Evolutionary conservation across 37 sponge, comb jelly and placozoan species (phyloP), one percentile per base, ranked within the genome.

Genomic region (Ephydatia muelleri): DNA sequence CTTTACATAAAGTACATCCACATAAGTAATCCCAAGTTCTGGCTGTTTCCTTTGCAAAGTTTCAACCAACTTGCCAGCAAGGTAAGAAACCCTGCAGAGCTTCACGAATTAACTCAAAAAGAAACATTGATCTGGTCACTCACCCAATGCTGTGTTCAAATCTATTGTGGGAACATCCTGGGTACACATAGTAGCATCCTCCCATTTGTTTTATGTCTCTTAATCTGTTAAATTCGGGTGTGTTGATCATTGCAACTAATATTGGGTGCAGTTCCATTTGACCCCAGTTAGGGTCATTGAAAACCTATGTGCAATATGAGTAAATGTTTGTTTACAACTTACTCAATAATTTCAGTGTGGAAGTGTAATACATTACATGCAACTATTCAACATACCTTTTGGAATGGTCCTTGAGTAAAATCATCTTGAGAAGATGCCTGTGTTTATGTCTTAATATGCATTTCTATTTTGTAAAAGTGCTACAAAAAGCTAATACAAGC

Each of bases 101-200:
- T 8, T 3, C 27, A 69, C 70, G 12, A 12, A 4, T 13, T 8
- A 30, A 4, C 3, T 6, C 3, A 12, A 3, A 30, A 11, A 13
- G 3, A 9, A 13, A 27, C 12, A 69, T n/a, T 69, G 30, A 69
- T 13, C 5, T 9, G 12, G 43, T 5, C 0, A 43, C 47, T 76
- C 76, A 88, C 89, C 93, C 95, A 26, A 94, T 67, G 47, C 82
- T 76, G 75, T 94, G 95, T 64, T 94, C 95, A 76, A 91, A 94
- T 75, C 95, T 38, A 25, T 79, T 88, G 79, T 94, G 91, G 28
- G 83, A 82, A 27, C 86, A 91, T 30, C 91, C 91, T 36, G 89
- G 87, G 65, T 77, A 89, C 21, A 92, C 88, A 48, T 75, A 80
- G 71, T 90, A 90, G 36, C 67, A 49, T n/a, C 86, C 82, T 16